Conservation (phyloP, 2,797 vertebrate genomes). For the Rousettus madagascariensis region DNA sequence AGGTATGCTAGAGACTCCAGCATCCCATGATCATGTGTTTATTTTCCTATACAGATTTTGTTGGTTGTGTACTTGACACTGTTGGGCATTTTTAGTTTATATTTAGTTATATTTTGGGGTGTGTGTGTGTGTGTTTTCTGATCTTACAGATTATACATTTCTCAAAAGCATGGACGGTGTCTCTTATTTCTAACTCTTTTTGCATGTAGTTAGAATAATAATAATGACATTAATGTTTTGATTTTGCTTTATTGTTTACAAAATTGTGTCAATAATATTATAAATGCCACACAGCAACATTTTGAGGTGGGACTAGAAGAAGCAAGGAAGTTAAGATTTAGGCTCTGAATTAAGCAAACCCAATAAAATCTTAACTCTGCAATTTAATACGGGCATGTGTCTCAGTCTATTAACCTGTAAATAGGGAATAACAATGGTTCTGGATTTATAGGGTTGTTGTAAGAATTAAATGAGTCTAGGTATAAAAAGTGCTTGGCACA, state of each 20-base stretch:
- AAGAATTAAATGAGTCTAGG: neutral
- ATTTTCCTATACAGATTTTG: neutral
- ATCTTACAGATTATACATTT: neutral
- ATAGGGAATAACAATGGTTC: neutral
- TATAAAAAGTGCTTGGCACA: neutral
- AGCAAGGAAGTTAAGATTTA: neutral
- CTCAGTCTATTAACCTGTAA: neutral
- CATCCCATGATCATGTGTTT: neutral
- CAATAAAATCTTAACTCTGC: neutral
- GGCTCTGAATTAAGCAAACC: neutral
- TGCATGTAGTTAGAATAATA: neutral
- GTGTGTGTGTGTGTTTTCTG: neutral
- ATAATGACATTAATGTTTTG: constrained; percentile 35
- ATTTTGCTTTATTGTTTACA: constrained; percentile 11
- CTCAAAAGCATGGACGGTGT: neutral
- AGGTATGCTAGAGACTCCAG: neutral
- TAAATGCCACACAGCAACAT: neutral
- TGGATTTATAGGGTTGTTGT: neutral
- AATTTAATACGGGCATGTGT: no score
- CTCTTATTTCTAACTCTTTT: constrained; percentile 12
- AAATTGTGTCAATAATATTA: neutral
- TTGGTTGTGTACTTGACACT: neutral
- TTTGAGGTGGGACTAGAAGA: neutral
- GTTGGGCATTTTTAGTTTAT: neutral
- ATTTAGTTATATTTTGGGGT: neutral